A percentile compares a stretch with the other conserved stretches of the same genome.
phyloP scores from a whole-genome alignment of 64 coral and sea anemone species.

The Hydrozoanthus tunicans region DNA sequence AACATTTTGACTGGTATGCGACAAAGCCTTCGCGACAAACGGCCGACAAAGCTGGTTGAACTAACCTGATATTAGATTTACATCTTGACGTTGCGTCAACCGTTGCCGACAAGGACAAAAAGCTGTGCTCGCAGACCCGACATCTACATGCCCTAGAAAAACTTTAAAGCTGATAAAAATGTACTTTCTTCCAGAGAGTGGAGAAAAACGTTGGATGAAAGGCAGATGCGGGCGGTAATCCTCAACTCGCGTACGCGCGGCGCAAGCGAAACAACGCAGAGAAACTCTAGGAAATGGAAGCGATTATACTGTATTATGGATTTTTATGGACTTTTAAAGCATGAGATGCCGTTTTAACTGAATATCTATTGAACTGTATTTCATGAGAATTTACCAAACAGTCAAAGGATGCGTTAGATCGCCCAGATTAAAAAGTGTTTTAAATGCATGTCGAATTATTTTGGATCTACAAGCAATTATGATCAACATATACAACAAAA shows the following conservation, averaged over 20 bases:
- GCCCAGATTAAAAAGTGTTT: too few species aligned
- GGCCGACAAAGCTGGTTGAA: too few species aligned
- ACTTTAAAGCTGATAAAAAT: slow-evolving; percentile 21
- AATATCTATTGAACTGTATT: background rate
- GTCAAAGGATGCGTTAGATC: background rate
- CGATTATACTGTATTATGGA: background rate
- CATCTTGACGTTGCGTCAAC: background rate
- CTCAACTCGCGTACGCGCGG: background rate
- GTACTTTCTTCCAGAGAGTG: slow-evolving; percentile 49
- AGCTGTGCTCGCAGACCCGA: background rate
- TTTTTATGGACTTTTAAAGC: background rate
- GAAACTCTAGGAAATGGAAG: background rate
- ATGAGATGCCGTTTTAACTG: background rate
- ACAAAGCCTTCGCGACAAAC: too few species aligned
- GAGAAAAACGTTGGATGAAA: slow-evolving; percentile 3
- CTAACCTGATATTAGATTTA: too few species aligned
- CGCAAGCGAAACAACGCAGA: slow-evolving; percentile 1
- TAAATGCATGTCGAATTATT: too few species aligned
- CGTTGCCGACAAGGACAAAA: background rate
- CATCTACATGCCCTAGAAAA: background rate
- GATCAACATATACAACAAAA: too few species aligned
- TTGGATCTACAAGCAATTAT: too few species aligned
- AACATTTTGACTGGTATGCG: too few species aligned
- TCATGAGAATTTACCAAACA: background rate
- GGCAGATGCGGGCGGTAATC: slow-evolving; percentile 9